Base-by-base conservation (phyloP, 2,888 invertebrate species). In the Nebria salina region DNA sequence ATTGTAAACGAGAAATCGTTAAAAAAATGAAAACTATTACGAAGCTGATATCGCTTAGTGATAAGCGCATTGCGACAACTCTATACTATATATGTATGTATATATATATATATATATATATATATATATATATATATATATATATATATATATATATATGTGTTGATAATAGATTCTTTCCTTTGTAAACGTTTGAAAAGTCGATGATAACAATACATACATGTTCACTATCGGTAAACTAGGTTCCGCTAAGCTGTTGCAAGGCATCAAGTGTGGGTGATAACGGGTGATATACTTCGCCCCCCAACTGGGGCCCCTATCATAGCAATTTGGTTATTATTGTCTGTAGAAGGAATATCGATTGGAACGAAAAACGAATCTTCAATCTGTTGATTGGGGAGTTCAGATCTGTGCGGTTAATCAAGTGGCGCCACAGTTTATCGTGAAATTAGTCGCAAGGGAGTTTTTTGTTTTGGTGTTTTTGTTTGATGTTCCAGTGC, bases 181-280 rank as follows among this genome's bases (percentile, higher is more conserved):
- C 79, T 79, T 79, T 79, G 79, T 79, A 34, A 72, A 13, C 65
- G 77, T 43, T 68, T 26, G 68, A 25, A 25, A 54, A 8, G 72
- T n/a, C 77, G 43, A 77, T 79, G 74, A 79, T 74, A 79, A 79
- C 74, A 74, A 65, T 66, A 79, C 73, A 73, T 79, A 79, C 41
- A 43, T 79, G 72, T 68, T 43, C 72, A 54, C 72, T 79, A 79
- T 79, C 79, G 68, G 41, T 41, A 34, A 72, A 41, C 65, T n/a
- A 13, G 75, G 79, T 74, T 66, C 79, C 79, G 79, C 78, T 72
- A 72, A 72, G 72, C 78, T 34, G 65, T 15, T 65, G 15, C 68
- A 25, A 68, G 20, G 68, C 54, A 54, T 11, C 68, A 66, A 66
- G 72, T 78, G 78, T 78, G 78, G 78, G 78, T 78, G 78, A 78